phyloP scores from a whole-genome alignment of 2,797 vertebrate species.

The Okamejei kenojei region DNA sequence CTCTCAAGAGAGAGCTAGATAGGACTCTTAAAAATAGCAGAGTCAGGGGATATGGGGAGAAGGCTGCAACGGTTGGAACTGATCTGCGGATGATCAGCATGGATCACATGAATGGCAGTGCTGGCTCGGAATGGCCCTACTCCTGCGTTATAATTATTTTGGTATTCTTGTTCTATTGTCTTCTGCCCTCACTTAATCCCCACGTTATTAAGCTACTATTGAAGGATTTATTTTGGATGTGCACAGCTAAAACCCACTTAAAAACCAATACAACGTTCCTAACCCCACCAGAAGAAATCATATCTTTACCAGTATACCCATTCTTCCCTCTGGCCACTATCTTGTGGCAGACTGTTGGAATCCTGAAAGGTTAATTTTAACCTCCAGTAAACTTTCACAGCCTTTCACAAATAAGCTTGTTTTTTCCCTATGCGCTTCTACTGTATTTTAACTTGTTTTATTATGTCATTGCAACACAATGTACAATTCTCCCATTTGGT shows the following conservation, averaged over 20 bases:
- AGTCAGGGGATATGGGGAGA: no score
- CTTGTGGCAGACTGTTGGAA: background rate
- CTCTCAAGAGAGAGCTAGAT: no score
- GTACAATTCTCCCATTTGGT: background rate
- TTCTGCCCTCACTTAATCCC: background rate
- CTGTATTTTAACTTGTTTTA: background rate
- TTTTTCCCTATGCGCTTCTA: no score
- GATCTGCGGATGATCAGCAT: no score
- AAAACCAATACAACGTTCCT: background rate
- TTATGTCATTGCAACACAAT: background rate
- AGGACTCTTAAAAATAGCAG: no score
- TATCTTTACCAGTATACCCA: background rate
- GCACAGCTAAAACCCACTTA: background rate
- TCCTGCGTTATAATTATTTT: background rate
- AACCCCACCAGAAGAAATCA: background rate
- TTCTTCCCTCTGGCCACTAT: background rate
- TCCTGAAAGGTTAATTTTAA: background rate
- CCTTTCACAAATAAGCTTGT: background rate
- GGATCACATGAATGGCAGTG: no score
- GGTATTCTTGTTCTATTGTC: background rate
- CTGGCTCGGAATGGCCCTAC: no score
- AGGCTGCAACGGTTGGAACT: no score
- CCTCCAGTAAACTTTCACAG: background rate
- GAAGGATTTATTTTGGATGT: background rate
- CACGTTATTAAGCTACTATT: background rate